phyloP scores from a whole-genome alignment of 1,140 invertebrate species.

The Cotesia glomerata region DNA sequence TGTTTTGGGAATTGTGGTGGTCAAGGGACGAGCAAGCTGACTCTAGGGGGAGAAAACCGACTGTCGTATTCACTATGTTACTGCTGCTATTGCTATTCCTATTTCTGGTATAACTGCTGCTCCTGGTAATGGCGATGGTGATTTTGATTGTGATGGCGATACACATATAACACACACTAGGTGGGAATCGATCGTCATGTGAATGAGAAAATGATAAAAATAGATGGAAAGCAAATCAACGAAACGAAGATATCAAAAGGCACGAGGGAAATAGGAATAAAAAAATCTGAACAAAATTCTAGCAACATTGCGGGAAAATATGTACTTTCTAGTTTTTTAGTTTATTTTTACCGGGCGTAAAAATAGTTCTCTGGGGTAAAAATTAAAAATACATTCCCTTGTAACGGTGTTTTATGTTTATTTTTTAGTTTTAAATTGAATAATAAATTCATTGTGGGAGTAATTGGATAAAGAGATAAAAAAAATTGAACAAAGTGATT shows the following conservation, averaged over 20 bases:
- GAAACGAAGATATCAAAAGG: conserved; percentile 6
- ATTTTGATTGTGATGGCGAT: neutral
- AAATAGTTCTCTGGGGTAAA: neutral
- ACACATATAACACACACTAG: neutral
- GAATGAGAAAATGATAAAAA: conserved; percentile 2
- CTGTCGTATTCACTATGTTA: neutral
- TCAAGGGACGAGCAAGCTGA: conserved; percentile 8
- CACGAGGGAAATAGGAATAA: neutral
- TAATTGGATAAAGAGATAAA: neutral
- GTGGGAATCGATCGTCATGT: neutral
- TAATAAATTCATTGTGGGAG: no score
- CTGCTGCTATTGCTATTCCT: no score
- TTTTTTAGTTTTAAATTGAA: no score
- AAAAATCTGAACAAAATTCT: neutral
- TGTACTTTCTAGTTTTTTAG: neutral
- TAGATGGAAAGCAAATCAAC: neutral
- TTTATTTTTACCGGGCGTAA: neutral
- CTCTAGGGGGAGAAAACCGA: neutral
- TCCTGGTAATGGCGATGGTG: neutral
- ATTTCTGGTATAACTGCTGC: neutral
- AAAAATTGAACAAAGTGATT: neutral
- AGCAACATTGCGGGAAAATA: neutral
- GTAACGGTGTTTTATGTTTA: neutral
- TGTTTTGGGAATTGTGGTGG: conserved; percentile 26
- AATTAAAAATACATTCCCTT: conserved; percentile 10